Evolutionary conservation across 2,797 vertebrate species (phyloP).

Genomic region (Pantherophis vulpinus): DNA sequence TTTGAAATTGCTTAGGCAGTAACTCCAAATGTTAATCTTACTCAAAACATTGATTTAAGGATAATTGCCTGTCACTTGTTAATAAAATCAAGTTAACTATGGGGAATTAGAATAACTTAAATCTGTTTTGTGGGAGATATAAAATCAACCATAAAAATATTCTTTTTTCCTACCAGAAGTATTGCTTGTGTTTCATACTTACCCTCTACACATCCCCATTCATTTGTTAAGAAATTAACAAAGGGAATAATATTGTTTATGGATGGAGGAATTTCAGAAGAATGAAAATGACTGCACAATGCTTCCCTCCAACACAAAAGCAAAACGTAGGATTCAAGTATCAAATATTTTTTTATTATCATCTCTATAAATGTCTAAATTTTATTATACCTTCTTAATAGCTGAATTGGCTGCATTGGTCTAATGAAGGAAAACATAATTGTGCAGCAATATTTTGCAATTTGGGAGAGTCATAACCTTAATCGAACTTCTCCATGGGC

Average conservation of each 20-base stretch:
- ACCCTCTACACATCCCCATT: not conserved
- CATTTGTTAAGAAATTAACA: not conserved
- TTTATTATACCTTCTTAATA: not conserved
- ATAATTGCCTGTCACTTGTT: not conserved
- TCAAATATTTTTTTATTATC: not conserved
- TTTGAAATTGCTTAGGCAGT: not conserved
- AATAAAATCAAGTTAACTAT: slow-evolving; percentile 9
- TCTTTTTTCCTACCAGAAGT: not conserved
- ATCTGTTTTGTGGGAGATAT: not conserved
- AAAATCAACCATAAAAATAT: not conserved
- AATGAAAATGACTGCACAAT: not conserved
- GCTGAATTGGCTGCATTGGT: not conserved
- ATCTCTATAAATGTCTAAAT: not conserved
- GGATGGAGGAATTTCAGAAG: no score
- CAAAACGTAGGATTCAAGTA: not conserved
- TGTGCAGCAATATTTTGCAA: not conserved
- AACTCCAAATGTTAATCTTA: not conserved
- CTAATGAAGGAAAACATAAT: not conserved
- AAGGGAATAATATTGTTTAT: not conserved
- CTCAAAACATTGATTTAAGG: not conserved
- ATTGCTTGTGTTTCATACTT: not conserved
- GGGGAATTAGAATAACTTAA: not conserved
- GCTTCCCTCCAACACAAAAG: not conserved
- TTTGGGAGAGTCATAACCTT: not conserved
- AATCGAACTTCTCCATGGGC: not conserved